Base-by-base conservation (phyloP, 2,888 invertebrate genomes). In the Biston betularia region DNA sequence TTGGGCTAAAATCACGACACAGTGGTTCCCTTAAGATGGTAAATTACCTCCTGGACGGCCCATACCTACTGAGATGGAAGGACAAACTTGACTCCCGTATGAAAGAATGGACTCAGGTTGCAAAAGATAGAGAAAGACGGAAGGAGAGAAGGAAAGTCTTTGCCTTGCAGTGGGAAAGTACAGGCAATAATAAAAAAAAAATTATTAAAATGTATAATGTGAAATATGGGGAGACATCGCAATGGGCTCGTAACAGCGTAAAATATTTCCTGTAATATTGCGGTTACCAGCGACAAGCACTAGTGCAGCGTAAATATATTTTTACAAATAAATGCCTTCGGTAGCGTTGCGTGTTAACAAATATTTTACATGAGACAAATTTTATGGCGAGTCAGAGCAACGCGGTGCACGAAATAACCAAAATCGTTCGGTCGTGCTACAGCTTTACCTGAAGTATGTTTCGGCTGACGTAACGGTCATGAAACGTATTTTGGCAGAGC, bases 401-500 rank as follows among this genome's bases (percentile, higher is more conserved):
- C 33, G 63, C 49, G 52, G 6, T 64, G 68, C 68, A 74, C 59
- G 66, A 76, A 68, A 71, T 71, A 58, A 87, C 84, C 90, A 91
- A 90, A 85, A 87, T 76, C 73, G 72, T 63, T 67, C 63, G 73
- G 63, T 63, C 87, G 78, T 58, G 69, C 79, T 87, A 89, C 72
- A 89, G 82, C 84, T 88, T 89, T 86, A 92, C 92, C 90, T 92
- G 91, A 90, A 91, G 86, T 89, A 89, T 89, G 87, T 90, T 89
- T 88, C 85, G 82, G 86, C 86, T 92, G 91, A 91, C 86, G 89
- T 92, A 92, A 93, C 87, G 87, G 90, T 89, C 92, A 89, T 91
- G 92, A 89, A 92, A 90, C 88, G 90, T 92, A 92, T 94, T 93
- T 94, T 93, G 92, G 93, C 93, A 93, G 86, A 83, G 84, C 89